Evolutionary conservation across 2,888 invertebrate species (phyloP).

Genomic region (Cantharis nigra): DNA sequence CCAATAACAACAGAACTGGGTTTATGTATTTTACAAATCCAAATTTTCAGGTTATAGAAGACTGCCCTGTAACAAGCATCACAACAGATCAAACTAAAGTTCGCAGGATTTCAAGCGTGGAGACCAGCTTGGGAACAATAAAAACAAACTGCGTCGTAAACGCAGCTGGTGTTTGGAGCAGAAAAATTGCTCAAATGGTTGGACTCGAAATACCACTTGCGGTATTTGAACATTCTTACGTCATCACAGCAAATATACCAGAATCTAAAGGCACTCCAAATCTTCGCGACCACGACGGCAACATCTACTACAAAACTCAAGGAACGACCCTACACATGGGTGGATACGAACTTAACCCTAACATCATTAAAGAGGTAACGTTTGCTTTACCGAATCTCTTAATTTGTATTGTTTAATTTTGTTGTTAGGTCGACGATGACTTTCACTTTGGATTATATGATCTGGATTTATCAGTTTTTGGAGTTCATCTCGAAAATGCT

Average conservation of each 20-base stretch:
- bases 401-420: not conserved
- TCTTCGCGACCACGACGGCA: constrained; percentile 83
- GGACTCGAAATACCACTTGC: constrained; percentile 74
- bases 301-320: constrained; percentile 81
- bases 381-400: constrained; percentile 8
- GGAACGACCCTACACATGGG: constrained; percentile 84
- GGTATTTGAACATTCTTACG: constrained; percentile 88
- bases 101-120: constrained; percentile 74
- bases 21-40: not conserved
- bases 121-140: constrained; percentile 75
- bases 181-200: constrained; percentile 70
- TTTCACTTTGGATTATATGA: constrained; percentile 86
- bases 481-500: constrained; percentile 74
- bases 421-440: constrained; percentile 67
- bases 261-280: constrained; percentile 79
- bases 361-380: constrained; percentile 72
- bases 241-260: constrained; percentile 78
- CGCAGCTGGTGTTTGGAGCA: constrained; percentile 83
- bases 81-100: constrained; percentile 68
- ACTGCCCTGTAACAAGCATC: constrained; percentile 75
- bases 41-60: constrained; percentile 72
- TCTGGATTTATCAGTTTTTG: constrained; percentile 84
- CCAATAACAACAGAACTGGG: too few relatives aligned
- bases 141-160: constrained; percentile 80
- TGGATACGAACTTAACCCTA: constrained; percentile 87